These are phyloP conservation scores for Varanus komodoensis DNA, from an alignment of 2,113 vertebrate genomes.

Conservation along the genomic window DNA sequence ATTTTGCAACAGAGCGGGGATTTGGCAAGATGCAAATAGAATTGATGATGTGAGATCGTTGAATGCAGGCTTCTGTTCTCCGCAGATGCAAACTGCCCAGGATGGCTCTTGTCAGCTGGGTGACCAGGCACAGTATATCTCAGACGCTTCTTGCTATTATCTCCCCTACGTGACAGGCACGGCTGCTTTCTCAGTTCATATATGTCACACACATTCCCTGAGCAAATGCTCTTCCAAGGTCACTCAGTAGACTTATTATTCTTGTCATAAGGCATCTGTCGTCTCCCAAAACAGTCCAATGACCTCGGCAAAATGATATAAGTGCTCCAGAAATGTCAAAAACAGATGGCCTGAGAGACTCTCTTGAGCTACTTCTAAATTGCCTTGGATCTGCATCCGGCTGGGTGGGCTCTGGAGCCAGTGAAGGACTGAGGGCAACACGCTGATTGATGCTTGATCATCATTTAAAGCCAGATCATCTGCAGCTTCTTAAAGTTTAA, in stretches of 20 bases:
- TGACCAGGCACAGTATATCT: background rate
- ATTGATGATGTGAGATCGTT: slow-evolving; percentile 32
- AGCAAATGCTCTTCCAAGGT: slow-evolving; percentile 7
- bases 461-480: background rate
- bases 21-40: background rate
- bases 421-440: background rate
- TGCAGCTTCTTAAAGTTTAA: background rate
- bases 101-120: background rate
- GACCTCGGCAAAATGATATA: background rate
- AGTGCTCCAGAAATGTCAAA: slow-evolving; percentile 23
- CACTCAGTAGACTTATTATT: slow-evolving; percentile 7
- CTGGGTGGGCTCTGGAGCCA: background rate
- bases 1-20: background rate
- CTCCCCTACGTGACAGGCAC: background rate
- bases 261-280: slow-evolving; percentile 27
- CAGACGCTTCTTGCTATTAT: background rate
- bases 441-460: background rate
- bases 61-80: background rate
- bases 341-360: background rate
- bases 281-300: background rate
- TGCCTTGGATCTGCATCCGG: background rate
- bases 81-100: background rate
- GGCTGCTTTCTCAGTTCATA: background rate
- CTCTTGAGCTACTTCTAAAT: background rate
- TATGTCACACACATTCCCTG: slow-evolving; percentile 7